phyloP scores from a whole-genome alignment of 2,888 invertebrate genomes.

The Cryptocephalus primarius region DNA sequence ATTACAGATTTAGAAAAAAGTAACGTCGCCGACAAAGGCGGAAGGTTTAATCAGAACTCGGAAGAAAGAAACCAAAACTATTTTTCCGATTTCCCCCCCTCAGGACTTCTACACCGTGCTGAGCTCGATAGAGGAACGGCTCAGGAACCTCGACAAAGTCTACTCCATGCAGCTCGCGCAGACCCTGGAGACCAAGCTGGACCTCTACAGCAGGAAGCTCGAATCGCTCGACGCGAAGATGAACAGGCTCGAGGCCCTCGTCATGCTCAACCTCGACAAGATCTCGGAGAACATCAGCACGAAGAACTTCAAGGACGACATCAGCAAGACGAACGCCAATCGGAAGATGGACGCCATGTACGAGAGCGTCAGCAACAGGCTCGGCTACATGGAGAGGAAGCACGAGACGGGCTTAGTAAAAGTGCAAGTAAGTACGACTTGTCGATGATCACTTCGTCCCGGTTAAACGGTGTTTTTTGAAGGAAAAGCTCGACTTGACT shows the following conservation, averaged over 20 bases:
- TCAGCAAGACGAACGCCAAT: constrained; percentile 31
- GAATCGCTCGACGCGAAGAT: constrained; percentile 35
- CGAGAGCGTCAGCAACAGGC: constrained; percentile 34
- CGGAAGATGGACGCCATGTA: constrained; percentile 36
- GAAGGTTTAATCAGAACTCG: too few relatives aligned
- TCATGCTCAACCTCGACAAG: constrained; percentile 32
- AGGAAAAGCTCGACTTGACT: constrained; percentile 27
- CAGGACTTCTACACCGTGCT: constrained; percentile 31
- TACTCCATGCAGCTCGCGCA: constrained; percentile 31
- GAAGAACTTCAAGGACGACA: constrained; percentile 35
- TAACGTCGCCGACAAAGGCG: too few relatives aligned
- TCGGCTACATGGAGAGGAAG: constrained; percentile 33
- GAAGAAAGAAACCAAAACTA: too few relatives aligned
- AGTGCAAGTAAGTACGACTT: constrained; percentile 27
- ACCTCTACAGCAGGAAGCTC: constrained; percentile 35
- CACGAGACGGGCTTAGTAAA: constrained; percentile 30
- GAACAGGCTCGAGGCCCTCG: constrained; percentile 31
- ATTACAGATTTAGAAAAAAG: too few relatives aligned
- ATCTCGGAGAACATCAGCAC: constrained; percentile 34
- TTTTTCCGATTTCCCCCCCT: too few relatives aligned
- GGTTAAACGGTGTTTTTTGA: constrained; percentile 6
- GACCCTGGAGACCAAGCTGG: constrained; percentile 34
- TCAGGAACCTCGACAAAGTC: constrained; percentile 31
- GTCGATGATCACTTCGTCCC: too few relatives aligned
- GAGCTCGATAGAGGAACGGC: constrained; percentile 33